Conservation (phyloP, 92 coral and sea anemone genomes). For the Porites evermanni region DNA sequence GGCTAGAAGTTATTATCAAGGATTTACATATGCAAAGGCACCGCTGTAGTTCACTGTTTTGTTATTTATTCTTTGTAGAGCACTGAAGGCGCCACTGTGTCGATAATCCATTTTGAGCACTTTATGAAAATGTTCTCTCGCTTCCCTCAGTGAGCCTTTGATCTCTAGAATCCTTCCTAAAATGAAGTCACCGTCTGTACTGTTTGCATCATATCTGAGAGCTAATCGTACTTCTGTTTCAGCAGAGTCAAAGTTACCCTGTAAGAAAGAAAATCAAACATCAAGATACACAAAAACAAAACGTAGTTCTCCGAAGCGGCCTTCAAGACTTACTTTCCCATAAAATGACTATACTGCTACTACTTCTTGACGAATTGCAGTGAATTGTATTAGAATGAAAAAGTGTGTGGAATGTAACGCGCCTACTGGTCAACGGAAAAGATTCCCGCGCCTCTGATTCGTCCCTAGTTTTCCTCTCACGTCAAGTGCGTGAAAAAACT, state of each 20-base stretch:
- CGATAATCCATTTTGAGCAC: constrained; percentile 53
- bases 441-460: too few relatives aligned
- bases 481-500: too few relatives aligned
- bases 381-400: too few relatives aligned
- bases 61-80: constrained; percentile 52
- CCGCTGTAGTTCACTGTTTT: not conserved
- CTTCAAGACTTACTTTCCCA: not conserved
- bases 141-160: constrained; percentile 55
- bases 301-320: not conserved
- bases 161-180: constrained; percentile 67
- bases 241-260: constrained; percentile 74
- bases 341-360: too few relatives aligned
- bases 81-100: constrained; percentile 61
- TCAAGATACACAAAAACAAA: not conserved
- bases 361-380: too few relatives aligned
- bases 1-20: too few relatives aligned
- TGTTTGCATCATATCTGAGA: constrained; percentile 54
- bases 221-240: constrained; percentile 58
- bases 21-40: too few relatives aligned
- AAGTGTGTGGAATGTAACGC: too few relatives aligned
- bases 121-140: constrained; percentile 38
- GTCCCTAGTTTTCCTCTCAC: too few relatives aligned
- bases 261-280: not conserved
- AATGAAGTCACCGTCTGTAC: constrained; percentile 59
- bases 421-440: too few relatives aligned